phyloP scores from a whole-genome alignment of 2,888 invertebrate genomes.

The Dryobota labecula region DNA sequence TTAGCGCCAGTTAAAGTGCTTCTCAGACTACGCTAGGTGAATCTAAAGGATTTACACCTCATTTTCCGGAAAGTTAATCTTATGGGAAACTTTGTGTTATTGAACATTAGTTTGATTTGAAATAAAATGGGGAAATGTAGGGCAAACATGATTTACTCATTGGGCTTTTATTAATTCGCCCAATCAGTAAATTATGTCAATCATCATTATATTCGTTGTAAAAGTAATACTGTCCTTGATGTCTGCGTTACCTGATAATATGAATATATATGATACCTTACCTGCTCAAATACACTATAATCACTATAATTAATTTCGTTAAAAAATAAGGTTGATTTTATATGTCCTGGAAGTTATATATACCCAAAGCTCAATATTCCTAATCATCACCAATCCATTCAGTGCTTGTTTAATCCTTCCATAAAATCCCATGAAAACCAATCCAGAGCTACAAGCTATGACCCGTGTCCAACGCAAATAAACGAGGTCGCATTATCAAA shows the following conservation, averaged over 20 bases:
- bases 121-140: not conserved
- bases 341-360: not conserved
- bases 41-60: constrained; percentile 21
- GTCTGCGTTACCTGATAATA: too few relatives aligned
- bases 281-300: too few relatives aligned
- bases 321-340: not conserved
- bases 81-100: not conserved
- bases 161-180: too few relatives aligned
- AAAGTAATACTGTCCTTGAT: too few relatives aligned
- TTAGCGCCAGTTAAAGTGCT: constrained; percentile 12
- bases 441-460: constrained; percentile 23
- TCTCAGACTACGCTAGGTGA: constrained; percentile 2
- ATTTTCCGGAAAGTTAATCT: constrained; percentile 19
- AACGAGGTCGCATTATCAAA: constrained; percentile 52
- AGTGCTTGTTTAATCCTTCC: not conserved
- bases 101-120: constrained; percentile 2
- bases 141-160: not conserved
- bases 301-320: too few relatives aligned
- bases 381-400: not conserved
- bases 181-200: too few relatives aligned
- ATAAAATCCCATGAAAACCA: constrained; percentile 19
- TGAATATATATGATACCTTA: too few relatives aligned
- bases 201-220: too few relatives aligned
- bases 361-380: not conserved
- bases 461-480: constrained; percentile 42